Evolutionary conservation across 37 sponge, comb jelly and placozoan genomes (phyloP).

Genomic region (Bolinopsis microptera): DNA sequence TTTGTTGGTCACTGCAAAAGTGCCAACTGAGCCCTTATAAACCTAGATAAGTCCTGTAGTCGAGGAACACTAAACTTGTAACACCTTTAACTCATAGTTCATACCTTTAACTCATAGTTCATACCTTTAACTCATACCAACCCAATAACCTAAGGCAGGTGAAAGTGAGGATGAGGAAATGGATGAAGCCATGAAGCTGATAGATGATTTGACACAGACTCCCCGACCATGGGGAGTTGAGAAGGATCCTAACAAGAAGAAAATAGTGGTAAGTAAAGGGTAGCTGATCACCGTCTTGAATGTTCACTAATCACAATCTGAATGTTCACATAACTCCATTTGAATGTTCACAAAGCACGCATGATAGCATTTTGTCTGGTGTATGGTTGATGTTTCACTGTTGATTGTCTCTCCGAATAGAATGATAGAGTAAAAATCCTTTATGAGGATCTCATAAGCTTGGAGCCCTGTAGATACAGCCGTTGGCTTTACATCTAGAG

Average conservation of each 20-base stretch:
- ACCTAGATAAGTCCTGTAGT: no score
- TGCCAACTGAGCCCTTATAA: no score
- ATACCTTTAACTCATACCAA: no score
- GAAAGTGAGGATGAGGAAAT: slow-evolving; percentile 36
- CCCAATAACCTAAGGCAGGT: not conserved
- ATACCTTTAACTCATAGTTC: no score
- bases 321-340: not conserved
- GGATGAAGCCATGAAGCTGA: slow-evolving; percentile 49
- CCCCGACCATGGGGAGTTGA: not conserved
- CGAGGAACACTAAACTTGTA: no score
- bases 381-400: not conserved
- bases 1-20: no score
- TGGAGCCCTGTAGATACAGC: no score
- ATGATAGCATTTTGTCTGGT: not conserved
- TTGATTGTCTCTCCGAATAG: not conserved
- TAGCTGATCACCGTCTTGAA: no score
- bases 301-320: no score
- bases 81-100: no score
- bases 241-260: not conserved
- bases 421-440: not conserved
- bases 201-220: not conserved
- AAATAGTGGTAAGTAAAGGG: not conserved
- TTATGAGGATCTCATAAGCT: no score
- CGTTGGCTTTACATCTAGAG: no score
- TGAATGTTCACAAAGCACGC: not conserved